These are phyloP conservation scores for Zaprionus gabonicus DNA, from an alignment of 1,140 invertebrate species.

Conservation along the genomic window DNA sequence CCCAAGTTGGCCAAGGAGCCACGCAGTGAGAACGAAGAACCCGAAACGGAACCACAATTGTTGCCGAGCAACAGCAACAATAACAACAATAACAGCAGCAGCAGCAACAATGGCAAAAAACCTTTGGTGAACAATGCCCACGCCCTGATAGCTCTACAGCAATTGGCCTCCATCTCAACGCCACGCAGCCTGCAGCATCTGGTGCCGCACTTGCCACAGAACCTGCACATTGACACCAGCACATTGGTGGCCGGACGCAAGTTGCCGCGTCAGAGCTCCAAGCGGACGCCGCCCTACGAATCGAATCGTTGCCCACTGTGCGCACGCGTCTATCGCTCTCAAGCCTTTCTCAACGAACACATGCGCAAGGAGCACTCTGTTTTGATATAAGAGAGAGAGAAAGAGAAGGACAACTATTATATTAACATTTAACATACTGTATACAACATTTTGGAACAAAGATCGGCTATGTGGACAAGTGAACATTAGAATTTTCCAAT, in stretches of 20 bases:
- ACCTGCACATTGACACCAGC: constrained; percentile 64
- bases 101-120: constrained; percentile 46
- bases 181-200: constrained; percentile 71
- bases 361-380: constrained; percentile 84
- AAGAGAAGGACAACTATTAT: neutral
- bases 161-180: constrained; percentile 80
- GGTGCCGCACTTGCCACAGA: constrained; percentile 64
- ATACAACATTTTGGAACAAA: neutral
- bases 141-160: constrained; percentile 76
- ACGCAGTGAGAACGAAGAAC: constrained; percentile 66
- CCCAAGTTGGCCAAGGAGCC: constrained; percentile 18
- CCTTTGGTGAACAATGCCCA: constrained; percentile 54
- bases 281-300: constrained; percentile 67
- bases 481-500: constrained; percentile 13
- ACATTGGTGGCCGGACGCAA: constrained; percentile 61
- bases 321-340: constrained; percentile 75
- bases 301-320: constrained; percentile 82
- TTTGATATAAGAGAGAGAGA: constrained; percentile 60
- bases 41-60: constrained; percentile 6
- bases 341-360: constrained; percentile 82
- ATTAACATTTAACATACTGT: neutral
- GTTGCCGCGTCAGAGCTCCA: constrained; percentile 61
- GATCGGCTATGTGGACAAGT: constrained; percentile 9
- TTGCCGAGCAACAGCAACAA: neutral
- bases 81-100: constrained; percentile 18